Percentiles rank a stretch among this genome's conserved stretches.
phyloP scores from a whole-genome alignment of 2,888 invertebrate genomes.

The Cyclophora punctaria region DNA sequence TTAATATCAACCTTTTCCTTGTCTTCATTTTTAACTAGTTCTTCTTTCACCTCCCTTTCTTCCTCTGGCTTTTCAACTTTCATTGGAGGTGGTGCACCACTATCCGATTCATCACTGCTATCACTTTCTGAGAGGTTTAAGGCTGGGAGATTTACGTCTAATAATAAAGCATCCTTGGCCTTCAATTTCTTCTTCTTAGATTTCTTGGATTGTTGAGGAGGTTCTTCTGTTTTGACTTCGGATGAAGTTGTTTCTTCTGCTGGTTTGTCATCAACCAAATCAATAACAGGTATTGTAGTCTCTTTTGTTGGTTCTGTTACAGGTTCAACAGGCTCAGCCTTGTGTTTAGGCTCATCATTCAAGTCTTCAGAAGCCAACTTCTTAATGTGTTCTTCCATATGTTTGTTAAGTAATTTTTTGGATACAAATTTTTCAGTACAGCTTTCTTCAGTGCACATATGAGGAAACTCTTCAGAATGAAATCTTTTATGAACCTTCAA shows the following conservation, averaged over 20 bases:
- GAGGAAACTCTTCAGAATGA: conserved; percentile 82
- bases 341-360: conserved; percentile 28
- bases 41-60: conserved; percentile 24
- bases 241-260: conserved; percentile 47
- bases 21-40: conserved; percentile 19
- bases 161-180: conserved; percentile 63
- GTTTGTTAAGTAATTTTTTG: conserved; percentile 83
- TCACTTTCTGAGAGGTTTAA: conserved; percentile 90
- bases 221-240: conserved; percentile 45
- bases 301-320: conserved; percentile 44
- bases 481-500: conserved; percentile 89
- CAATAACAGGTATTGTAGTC: conserved; percentile 45
- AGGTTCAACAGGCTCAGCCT: conserved; percentile 31
- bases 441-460: conserved; percentile 80
- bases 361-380: conserved; percentile 46
- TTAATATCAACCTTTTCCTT: conserved; percentile 2
- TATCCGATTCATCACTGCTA: conserved; percentile 80
- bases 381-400: conserved; percentile 77
- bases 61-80: conserved; percentile 34
- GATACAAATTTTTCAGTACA: conserved; percentile 89
- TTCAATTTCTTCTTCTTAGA: conserved; percentile 63
- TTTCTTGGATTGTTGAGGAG: conserved; percentile 54
- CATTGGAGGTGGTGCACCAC: conserved; percentile 38
- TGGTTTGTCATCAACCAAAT: conserved; percentile 53
- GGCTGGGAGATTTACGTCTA: conserved; percentile 81